phyloP scores from a whole-genome alignment of 35 echinoderm and acorn worm genomes.

The Heliocidaris tuberculata region DNA sequence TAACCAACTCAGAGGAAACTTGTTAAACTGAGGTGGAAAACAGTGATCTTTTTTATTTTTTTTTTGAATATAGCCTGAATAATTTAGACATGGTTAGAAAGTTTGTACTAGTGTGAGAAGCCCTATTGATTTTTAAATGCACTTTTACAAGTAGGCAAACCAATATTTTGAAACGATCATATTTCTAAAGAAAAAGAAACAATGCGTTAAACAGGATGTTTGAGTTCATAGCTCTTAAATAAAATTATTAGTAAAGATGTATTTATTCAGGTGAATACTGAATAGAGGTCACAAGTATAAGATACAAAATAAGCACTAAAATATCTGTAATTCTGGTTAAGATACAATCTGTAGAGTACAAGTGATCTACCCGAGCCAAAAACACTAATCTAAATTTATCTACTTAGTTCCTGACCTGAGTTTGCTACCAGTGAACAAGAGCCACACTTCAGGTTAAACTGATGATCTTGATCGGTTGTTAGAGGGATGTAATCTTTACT shows the following conservation, averaged over 20 bases:
- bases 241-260: no score
- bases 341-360: no score
- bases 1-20: not conserved
- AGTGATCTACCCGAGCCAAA: no score
- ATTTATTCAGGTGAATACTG: not conserved
- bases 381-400: no score
- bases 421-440: conserved; percentile 65
- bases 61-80: not conserved
- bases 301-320: not conserved
- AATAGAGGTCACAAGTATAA: not conserved
- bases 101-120: no score
- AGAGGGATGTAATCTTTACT: conserved; percentile 21
- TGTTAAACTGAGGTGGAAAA: not conserved
- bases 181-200: not conserved
- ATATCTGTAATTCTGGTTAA: no score
- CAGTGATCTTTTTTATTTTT: not conserved
- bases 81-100: no score
- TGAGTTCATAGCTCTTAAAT: not conserved
- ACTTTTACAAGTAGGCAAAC: no score
- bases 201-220: not conserved
- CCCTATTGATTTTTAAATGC: no score
- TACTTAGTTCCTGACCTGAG: conserved; percentile 50
- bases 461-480: not conserved
- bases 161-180: not conserved
- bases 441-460: conserved; percentile 40